A percentile compares a stretch with the other conserved stretches of the same genome.
Evolutionary conservation across 30 jellyfish, hydroid and myxozoan genomes (phyloP).

Genomic region (Sanderia malayensis): DNA sequence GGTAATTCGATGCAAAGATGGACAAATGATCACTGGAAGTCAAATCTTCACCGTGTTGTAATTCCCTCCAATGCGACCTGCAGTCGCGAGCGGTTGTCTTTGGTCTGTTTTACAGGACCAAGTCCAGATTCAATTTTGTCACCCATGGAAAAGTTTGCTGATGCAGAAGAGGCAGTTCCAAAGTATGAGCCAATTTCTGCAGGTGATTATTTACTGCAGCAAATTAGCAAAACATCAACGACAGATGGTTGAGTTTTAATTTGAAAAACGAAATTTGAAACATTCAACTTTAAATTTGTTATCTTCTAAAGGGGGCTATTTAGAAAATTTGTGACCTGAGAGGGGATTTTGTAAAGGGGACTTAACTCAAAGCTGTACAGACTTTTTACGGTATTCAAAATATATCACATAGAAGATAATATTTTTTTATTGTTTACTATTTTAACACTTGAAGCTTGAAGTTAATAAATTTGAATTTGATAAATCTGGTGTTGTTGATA

Average conservation of each 20-base stretch:
- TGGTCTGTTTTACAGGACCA: slow-evolving; percentile 56
- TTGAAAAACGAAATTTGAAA: too few species aligned
- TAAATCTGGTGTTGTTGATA: too few species aligned
- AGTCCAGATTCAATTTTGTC: slow-evolving; percentile 13
- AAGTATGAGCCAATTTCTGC: slow-evolving; percentile 31
- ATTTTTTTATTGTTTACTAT: too few species aligned
- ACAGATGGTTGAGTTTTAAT: not conserved
- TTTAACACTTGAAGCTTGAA: too few species aligned
- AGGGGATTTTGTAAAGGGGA: too few species aligned
- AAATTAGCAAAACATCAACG: not conserved
- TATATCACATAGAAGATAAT: too few species aligned
- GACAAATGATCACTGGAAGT: slow-evolving; percentile 61
- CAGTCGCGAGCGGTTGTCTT: slow-evolving; percentile 33
- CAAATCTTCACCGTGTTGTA: slow-evolving; percentile 52
- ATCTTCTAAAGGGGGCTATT: too few species aligned
- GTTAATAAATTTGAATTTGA: too few species aligned
- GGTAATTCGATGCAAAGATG: slow-evolving; percentile 52
- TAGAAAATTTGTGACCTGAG: too few species aligned
- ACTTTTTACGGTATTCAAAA: too few species aligned
- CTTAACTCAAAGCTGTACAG: too few species aligned
- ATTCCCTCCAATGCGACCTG: slow-evolving; percentile 24
- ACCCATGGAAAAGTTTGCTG: slow-evolving; percentile 27
- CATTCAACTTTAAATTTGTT: too few species aligned
- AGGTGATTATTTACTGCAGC: not conserved
- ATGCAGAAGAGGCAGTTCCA: slow-evolving; percentile 15